phyloP scores from a whole-genome alignment of 2,888 invertebrate species.

The Melieria omissa region DNA sequence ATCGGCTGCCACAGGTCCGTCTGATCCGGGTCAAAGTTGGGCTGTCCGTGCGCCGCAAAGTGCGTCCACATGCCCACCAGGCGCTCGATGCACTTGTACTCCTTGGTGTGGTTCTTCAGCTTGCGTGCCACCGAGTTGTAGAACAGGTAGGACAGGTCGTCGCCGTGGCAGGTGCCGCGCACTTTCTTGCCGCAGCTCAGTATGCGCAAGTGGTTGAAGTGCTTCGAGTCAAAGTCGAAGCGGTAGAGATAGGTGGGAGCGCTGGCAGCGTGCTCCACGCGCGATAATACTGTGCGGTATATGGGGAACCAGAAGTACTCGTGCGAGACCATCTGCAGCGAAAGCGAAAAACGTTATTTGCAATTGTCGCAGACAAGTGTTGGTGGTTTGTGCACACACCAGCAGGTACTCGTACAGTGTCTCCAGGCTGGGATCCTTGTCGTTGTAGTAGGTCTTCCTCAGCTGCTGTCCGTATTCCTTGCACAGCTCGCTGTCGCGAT shows the following conservation, averaged over 20 bases:
- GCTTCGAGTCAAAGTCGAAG: constrained; percentile 65
- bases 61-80: constrained; percentile 63
- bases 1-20: constrained; percentile 58
- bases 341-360: neutral
- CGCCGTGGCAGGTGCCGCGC: constrained; percentile 65
- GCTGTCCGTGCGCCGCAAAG: constrained; percentile 61
- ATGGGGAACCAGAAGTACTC: constrained; percentile 66
- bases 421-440: constrained; percentile 60
- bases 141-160: constrained; percentile 65
- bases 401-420: constrained; percentile 64
- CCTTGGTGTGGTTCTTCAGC: constrained; percentile 57
- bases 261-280: constrained; percentile 54
- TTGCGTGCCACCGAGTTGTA: constrained; percentile 62
- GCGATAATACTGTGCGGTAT: constrained; percentile 63
- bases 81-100: constrained; percentile 64
- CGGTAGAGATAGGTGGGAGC: constrained; percentile 65
- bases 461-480: constrained; percentile 60
- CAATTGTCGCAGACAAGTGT: neutral
- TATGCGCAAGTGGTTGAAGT: constrained; percentile 65
- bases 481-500: constrained; percentile 58
- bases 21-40: constrained; percentile 59
- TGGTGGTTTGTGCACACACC: constrained; percentile 46
- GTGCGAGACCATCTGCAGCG: constrained; percentile 62
- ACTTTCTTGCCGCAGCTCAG: constrained; percentile 63
- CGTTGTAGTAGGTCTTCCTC: constrained; percentile 59